phyloP scores from a whole-genome alignment of 2,888 invertebrate genomes.

The Mythimna albipuncta region DNA sequence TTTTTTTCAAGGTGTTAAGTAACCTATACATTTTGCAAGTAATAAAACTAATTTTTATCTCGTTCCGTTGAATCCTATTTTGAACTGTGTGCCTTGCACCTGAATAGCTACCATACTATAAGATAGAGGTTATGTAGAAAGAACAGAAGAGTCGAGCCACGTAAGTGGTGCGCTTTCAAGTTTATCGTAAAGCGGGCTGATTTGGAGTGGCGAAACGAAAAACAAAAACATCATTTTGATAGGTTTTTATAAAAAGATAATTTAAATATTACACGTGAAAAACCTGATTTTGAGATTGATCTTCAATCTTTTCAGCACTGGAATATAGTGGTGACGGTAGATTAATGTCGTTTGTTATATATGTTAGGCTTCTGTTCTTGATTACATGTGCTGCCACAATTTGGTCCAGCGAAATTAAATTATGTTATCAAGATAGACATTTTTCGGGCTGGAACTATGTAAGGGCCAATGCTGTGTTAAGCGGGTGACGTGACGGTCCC shows the following conservation, averaged over 20 bases:
- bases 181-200: not conserved
- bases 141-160: not conserved
- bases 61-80: conserved; percentile 24
- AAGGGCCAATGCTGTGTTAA: too few species aligned
- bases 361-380: too few species aligned
- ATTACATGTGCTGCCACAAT: too few species aligned
- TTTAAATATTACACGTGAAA: not conserved
- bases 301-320: not conserved
- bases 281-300: not conserved
- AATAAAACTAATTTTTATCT: conserved; percentile 46
- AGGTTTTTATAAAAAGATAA: not conserved
- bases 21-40: conserved; percentile 33
- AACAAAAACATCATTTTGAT: not conserved
- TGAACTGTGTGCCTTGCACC: not conserved
- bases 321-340: not conserved
- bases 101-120: not conserved
- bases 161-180: not conserved
- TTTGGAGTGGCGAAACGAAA: not conserved
- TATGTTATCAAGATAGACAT: too few species aligned
- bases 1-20: conserved; percentile 32
- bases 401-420: too few species aligned
- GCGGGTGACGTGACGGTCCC: too few species aligned
- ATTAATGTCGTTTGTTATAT: too few species aligned
- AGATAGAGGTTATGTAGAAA: not conserved
- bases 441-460: too few species aligned